Evolutionary conservation across 2,888 invertebrate species (phyloP).

Genomic region (Hydraecia micacea): DNA sequence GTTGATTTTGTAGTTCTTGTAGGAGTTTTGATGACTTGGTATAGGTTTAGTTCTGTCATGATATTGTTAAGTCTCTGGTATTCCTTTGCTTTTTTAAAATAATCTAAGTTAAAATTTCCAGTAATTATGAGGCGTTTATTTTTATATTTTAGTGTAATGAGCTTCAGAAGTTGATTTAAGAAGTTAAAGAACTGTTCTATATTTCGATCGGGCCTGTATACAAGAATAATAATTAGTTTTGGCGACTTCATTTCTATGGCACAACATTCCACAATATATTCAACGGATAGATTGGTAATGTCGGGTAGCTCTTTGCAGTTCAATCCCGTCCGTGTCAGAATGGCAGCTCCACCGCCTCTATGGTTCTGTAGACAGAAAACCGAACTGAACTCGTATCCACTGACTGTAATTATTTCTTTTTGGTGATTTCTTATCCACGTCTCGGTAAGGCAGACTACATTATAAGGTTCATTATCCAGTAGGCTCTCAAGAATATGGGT

Average conservation of each 20-base stretch:
- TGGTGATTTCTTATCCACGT: too few species aligned
- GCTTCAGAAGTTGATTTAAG: too few species aligned
- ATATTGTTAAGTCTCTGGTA: neutral
- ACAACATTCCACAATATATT: neutral
- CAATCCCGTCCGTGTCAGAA: neutral
- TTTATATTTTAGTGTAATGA: neutral
- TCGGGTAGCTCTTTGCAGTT: neutral
- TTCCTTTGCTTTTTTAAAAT: neutral
- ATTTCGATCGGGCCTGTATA: too few species aligned
- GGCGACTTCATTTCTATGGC: neutral
- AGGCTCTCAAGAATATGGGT: too few species aligned
- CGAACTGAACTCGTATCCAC: neutral
- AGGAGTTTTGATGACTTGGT: too few species aligned
- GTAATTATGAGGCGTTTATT: neutral
- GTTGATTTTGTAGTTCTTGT: neutral
- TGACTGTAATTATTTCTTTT: neutral
- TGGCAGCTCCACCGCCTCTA: neutral
- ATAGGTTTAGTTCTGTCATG: neutral
- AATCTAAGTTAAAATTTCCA: neutral
- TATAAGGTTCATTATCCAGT: too few species aligned
- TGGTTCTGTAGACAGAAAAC: neutral
- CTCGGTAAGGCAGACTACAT: too few species aligned
- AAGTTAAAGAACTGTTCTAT: too few species aligned
- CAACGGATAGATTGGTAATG: neutral
- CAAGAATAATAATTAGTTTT: neutral